Percentiles rank a stretch among this genome's conserved stretches.
phyloP scores from a whole-genome alignment of 2,888 invertebrate species.

The Drosophila mimica region DNA sequence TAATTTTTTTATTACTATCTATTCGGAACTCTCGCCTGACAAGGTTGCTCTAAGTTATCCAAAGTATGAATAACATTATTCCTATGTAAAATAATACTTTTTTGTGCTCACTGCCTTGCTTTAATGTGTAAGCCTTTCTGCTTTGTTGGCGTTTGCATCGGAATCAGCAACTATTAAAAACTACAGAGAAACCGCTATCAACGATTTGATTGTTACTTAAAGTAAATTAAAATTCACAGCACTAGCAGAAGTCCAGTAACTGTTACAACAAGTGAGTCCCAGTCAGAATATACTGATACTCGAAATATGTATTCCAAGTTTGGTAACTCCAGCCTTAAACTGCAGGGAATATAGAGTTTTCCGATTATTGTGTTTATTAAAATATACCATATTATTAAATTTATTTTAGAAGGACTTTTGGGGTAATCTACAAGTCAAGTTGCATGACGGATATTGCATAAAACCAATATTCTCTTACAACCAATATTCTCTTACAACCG shows the following conservation, averaged over 20 bases:
- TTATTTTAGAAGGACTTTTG: neutral
- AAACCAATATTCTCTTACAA: neutral
- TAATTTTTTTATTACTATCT: neutral
- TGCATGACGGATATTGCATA: neutral
- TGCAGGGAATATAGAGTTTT: neutral
- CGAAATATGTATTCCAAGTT: neutral
- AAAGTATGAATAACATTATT: neutral
- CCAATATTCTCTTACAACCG: too few relatives aligned
- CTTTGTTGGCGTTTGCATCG: conserved; percentile 17
- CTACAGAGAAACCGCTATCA: conserved; percentile 59
- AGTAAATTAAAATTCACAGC: conserved; percentile 66
- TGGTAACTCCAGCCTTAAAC: neutral
- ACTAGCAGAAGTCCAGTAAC: conserved; percentile 4
- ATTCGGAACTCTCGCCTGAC: neutral
- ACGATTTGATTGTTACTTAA: conserved; percentile 56
- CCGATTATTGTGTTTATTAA: neutral
- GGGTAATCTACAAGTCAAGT: neutral
- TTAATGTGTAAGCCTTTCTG: conserved; percentile 5
- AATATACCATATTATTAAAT: neutral
- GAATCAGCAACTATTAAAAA: conserved; percentile 67
- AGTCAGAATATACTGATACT: neutral
- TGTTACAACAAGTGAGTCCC: neutral
- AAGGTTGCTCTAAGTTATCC: neutral
- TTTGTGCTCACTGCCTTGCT: neutral
- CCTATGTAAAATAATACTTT: neutral